Conservation (phyloP, 2,113 vertebrate genomes). For the Phyllopteryx taeniolatus region DNA sequence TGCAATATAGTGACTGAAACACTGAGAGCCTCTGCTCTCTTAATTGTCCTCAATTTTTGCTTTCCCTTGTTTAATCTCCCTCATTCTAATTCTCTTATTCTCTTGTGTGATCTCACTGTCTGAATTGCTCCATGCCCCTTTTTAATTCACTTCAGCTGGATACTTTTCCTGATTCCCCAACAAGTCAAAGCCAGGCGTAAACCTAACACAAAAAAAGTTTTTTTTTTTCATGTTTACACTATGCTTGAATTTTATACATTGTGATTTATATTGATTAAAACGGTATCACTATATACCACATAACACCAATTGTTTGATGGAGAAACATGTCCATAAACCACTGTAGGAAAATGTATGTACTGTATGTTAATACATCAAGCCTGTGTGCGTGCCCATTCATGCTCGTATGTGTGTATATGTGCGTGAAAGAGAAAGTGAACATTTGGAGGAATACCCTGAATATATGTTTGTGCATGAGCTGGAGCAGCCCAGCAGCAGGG, state of each 20-base stretch:
- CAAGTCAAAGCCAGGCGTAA: not conserved
- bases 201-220: not conserved
- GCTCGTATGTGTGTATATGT: conserved; percentile 9
- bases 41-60: conserved; percentile 20
- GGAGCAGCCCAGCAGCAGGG: conserved; percentile 40
- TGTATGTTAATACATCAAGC: not conserved
- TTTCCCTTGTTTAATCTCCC: conserved; percentile 6
- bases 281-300: too few relatives aligned
- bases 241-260: too few relatives aligned
- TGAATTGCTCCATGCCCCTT: conserved; percentile 19
- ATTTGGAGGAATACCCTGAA: conserved; percentile 52
- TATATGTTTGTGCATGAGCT: conserved; percentile 63
- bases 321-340: not conserved
- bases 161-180: not conserved
- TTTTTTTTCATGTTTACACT: too few relatives aligned
- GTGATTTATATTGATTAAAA: too few relatives aligned
- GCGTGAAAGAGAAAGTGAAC: not conserved
- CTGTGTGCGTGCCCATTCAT: conserved; percentile 15
- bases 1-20: conserved; percentile 34
- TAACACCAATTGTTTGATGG: too few relatives aligned
- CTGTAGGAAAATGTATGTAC: not conserved
- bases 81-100: conserved; percentile 14
- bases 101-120: conserved; percentile 1
- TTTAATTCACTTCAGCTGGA: conserved; percentile 4
- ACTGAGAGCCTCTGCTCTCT: conserved; percentile 34